phyloP scores from a whole-genome alignment of 2,113 vertebrate species.

The human (Homo sapiens) region DNA sequence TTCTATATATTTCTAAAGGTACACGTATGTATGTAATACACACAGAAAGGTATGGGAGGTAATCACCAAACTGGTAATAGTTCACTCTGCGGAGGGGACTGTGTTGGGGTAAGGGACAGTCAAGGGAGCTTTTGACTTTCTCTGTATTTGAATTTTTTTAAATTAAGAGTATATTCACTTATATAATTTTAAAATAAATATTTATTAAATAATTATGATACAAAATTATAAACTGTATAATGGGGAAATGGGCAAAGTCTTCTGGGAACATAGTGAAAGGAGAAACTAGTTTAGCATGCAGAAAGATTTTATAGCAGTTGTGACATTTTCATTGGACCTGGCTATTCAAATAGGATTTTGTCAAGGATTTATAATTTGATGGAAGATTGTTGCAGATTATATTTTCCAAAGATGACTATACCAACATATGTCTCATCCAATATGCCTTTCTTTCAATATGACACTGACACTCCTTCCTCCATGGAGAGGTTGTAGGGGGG shows the following conservation, averaged over 20 bases:
- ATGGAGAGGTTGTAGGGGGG: not conserved
- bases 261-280: not conserved
- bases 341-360: not conserved
- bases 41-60: not conserved
- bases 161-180: not conserved
- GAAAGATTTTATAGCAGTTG: not conserved
- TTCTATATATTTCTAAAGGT: not conserved
- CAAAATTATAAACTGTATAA: not conserved
- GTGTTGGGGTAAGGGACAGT: not conserved
- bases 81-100: not conserved
- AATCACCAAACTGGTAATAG: not conserved
- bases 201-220: not conserved
- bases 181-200: not conserved
- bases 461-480: not conserved
- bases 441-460: not conserved
- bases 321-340: not conserved
- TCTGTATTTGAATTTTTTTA: not conserved
- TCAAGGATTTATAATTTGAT: not conserved
- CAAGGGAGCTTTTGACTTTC: not conserved
- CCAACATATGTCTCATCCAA: not conserved
- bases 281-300: not conserved
- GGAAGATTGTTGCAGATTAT: not conserved
- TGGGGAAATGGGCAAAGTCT: not conserved
- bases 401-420: constrained; percentile 6
- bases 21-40: not conserved